Evolutionary conservation across 2,797 vertebrate genomes (phyloP), one percentile per base, ranked within the genome.

Genomic region (Sciurus vulgaris): DNA sequence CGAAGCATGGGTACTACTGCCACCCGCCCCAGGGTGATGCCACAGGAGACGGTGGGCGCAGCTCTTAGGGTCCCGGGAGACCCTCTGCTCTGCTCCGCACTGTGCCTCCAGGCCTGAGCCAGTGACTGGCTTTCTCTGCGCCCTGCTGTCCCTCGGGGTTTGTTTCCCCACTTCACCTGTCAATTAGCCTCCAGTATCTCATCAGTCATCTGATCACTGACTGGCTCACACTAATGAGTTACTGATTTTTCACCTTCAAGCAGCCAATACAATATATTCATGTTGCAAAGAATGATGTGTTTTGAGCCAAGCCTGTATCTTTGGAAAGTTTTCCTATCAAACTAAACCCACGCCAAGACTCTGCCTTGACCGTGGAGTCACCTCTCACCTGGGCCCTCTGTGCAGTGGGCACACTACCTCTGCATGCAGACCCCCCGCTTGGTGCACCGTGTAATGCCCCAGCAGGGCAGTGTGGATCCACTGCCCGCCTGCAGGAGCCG

Each of bases 221-320:
- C 44, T 35, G 79, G 33, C 28, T 90, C 88, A 94, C 49, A 2
- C 61, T 81, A 95, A 92, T 70, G 77, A 93, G 81, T 41, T 26
- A 89, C 92, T 92, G 63, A 93, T 72, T 96, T 93, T 65, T 28
- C 44, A 49, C 82, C 44, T 84, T 30, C 20, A 33, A 9, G 96
- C 97, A 89, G 73, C 35, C 12, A 5, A 76, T 77, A 82, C 59
- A 51, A 81, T 35, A 2, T 0, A 51, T 65, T 97, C 93, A 73
- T 61, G 93, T 73, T 49, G 86, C 76, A 95, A 97, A 92, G 30
- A 95, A 91, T 88, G 93, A 86, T 93, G 14, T 86, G 92, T 97
- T 91, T 41, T 69, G 84, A 77, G 51, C 35, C 59, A 49, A 78
- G 79, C 9, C 73, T 28, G 5, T 7, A 5, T 35, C 69, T 65